Conservation (phyloP, 1,140 invertebrate genomes). For the Bombus soroeensis region DNA sequence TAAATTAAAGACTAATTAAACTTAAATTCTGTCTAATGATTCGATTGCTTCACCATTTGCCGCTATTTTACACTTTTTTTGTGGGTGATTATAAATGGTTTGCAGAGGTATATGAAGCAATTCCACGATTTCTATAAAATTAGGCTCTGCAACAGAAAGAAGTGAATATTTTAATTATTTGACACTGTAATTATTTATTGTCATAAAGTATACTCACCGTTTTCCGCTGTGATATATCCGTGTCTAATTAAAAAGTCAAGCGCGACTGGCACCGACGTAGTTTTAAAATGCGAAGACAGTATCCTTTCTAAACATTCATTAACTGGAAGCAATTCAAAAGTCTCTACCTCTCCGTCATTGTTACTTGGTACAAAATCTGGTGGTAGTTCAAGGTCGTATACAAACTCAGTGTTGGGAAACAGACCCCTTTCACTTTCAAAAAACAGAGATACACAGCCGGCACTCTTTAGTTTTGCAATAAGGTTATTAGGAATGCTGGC, state of each 20-base stretch:
- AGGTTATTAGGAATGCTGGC: conserved; percentile 91
- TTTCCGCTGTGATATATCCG: conserved; percentile 93
- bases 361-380: conserved; percentile 94
- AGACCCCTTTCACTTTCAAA: conserved; percentile 96
- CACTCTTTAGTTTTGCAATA: conserved; percentile 89
- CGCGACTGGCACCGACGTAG: conserved; percentile 94
- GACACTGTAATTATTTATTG: not conserved
- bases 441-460: conserved; percentile 94
- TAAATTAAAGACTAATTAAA: conserved; percentile 70
- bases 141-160: conserved; percentile 86
- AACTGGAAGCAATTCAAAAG: conserved; percentile 92
- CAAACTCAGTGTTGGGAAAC: conserved; percentile 96
- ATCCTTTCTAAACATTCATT: conserved; percentile 91
- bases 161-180: not conserved
- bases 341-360: conserved; percentile 96
- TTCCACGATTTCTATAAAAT: conserved; percentile 92
- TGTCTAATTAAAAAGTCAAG: conserved; percentile 96
- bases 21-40: conserved; percentile 67
- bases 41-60: conserved; percentile 80
- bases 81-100: conserved; percentile 85
- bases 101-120: conserved; percentile 93
- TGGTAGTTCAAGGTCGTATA: conserved; percentile 96
- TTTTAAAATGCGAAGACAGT: conserved; percentile 93
- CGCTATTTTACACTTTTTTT: conserved; percentile 79
- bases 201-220: conserved; percentile 85